These are phyloP conservation scores for Athene noctua DNA, from an alignment of 2,113 vertebrate species.

Conservation along the genomic window DNA sequence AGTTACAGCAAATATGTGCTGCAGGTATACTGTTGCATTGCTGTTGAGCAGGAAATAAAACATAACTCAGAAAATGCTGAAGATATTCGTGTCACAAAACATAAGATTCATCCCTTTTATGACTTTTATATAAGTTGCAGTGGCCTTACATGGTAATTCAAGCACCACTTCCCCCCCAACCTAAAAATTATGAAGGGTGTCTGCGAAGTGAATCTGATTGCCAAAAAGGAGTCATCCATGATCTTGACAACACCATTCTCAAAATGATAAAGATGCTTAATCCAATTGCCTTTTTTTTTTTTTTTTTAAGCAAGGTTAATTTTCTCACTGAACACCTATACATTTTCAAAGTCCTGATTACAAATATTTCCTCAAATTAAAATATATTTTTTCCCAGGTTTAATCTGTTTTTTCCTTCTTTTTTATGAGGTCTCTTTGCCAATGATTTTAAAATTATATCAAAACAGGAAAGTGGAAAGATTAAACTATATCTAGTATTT, in stretches of 20 bases:
- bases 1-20: not conserved
- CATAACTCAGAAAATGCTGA: not conserved
- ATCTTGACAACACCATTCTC: not conserved
- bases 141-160: not conserved
- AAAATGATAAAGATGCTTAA: not conserved
- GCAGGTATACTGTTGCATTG: not conserved
- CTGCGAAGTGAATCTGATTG: not conserved
- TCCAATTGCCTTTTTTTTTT: not conserved
- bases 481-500: not conserved
- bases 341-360: not conserved
- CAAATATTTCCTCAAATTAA: not conserved
- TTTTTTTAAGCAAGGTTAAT: not conserved
- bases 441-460: not conserved
- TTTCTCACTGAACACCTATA: slow-evolving; percentile 6
- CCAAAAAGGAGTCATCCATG: not conserved
- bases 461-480: not conserved
- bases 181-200: not conserved
- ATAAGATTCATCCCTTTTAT: not conserved
- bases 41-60: not conserved
- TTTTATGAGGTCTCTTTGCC: not conserved
- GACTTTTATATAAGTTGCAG: not conserved
- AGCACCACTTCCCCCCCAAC: not conserved
- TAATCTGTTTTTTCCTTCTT: not conserved
- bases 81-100: not conserved
- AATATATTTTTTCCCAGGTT: not conserved